Evolutionary conservation across 2,888 invertebrate genomes (phyloP).

Genomic region (Deilephila elpenor): DNA sequence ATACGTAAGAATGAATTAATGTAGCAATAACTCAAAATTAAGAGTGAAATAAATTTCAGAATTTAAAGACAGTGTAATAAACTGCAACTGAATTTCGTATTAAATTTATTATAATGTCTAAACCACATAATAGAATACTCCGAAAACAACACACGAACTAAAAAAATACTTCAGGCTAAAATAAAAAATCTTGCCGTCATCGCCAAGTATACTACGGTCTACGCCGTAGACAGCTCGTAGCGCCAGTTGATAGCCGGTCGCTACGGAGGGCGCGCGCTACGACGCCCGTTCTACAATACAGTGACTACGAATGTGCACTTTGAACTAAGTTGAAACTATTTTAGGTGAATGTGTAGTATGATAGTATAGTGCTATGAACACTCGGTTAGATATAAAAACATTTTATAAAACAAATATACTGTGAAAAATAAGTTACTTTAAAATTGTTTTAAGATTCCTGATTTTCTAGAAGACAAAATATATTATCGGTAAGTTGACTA

Average conservation of each 20-base stretch:
- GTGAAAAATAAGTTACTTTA: constrained; percentile 7
- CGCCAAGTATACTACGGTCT: constrained; percentile 52
- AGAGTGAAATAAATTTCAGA: no score
- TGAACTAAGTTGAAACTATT: constrained; percentile 28
- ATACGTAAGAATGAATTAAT: no score
- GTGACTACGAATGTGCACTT: constrained; percentile 38
- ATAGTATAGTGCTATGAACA: not conserved
- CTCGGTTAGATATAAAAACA: not conserved
- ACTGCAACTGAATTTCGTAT: not conserved
- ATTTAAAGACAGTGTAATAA: no score
- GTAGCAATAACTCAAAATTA: no score
- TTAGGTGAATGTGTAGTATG: constrained; percentile 16
- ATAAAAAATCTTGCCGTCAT: constrained; percentile 34
- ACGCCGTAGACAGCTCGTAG: constrained; percentile 64
- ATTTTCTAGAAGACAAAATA: constrained; percentile 9
- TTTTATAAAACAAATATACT: not conserved
- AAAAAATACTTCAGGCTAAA: constrained; percentile 16
- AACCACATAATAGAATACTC: not conserved
- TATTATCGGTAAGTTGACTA: constrained; percentile 8
- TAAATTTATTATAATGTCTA: not conserved
- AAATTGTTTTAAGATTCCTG: not conserved
- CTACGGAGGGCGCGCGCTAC: constrained; percentile 65
- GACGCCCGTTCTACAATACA: constrained; percentile 44
- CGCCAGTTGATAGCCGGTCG: constrained; percentile 68
- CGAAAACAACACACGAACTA: not conserved